phyloP scores from a whole-genome alignment of 2,797 vertebrate species.

The Atherinosoma microstoma region DNA sequence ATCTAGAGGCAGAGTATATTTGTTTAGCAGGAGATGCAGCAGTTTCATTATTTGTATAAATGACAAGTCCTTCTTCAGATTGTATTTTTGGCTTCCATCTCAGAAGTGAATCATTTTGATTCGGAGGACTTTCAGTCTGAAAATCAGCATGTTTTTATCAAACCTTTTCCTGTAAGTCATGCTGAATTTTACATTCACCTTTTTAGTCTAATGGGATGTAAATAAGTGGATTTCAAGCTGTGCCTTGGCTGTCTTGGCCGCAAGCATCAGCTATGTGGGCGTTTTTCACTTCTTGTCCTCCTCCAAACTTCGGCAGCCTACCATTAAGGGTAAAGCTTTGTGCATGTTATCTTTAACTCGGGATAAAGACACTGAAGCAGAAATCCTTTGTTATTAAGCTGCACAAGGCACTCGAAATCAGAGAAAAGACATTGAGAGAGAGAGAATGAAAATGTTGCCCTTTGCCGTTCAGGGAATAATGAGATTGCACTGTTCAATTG shows the following conservation, averaged over 20 bases:
- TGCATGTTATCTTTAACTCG: slow-evolving; percentile 17
- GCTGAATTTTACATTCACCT: slow-evolving; percentile 50
- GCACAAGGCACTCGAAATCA: not conserved
- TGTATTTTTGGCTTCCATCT: slow-evolving; percentile 35
- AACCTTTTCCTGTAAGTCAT: slow-evolving; percentile 40
- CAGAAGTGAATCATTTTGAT: slow-evolving; percentile 49
- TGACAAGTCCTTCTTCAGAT: slow-evolving; percentile 12
- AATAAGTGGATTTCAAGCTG: slow-evolving; percentile 48
- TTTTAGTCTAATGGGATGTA: slow-evolving; percentile 63
- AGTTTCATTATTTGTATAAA: slow-evolving; percentile 40
- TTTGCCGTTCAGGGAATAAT: slow-evolving; percentile 41
- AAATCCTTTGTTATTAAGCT: slow-evolving; percentile 27
- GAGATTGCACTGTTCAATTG: slow-evolving; percentile 47
- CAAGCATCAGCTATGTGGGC: slow-evolving; percentile 28
- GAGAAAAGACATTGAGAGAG: slow-evolving; percentile 8
- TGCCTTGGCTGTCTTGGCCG: slow-evolving; percentile 26
- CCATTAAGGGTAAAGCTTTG: not conserved
- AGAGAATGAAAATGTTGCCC: slow-evolving; percentile 38
- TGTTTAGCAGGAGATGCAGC: slow-evolving; percentile 25
- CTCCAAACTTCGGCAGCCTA: slow-evolving; percentile 19
- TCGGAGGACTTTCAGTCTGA: slow-evolving; percentile 31
- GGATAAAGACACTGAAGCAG: slow-evolving; percentile 17
- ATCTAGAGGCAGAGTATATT: slow-evolving; percentile 15
- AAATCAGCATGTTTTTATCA: slow-evolving; percentile 38
- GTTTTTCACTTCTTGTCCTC: slow-evolving; percentile 21